phyloP scores from a whole-genome alignment of 2,113 vertebrate genomes.

The Mohoua ochrocephala region DNA sequence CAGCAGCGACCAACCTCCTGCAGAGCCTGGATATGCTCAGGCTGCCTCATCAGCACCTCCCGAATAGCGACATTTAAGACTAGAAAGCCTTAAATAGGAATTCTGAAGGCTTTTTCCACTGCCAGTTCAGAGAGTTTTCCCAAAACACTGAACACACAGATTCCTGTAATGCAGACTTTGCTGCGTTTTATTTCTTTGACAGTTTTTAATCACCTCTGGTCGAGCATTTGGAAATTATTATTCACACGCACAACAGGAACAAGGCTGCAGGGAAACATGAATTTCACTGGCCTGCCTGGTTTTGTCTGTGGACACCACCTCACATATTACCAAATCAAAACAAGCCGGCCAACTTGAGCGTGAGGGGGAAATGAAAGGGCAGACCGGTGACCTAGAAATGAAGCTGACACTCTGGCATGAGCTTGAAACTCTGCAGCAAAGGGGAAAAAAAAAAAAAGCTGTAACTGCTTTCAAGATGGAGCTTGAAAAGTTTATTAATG shows the following conservation, averaged over 20 bases:
- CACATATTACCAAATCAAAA: constrained; percentile 53
- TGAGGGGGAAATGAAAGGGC: constrained; percentile 47
- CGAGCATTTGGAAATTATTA: constrained; percentile 44
- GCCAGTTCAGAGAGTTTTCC: not conserved
- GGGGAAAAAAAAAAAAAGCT: not conserved
- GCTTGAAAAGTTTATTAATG: not conserved
- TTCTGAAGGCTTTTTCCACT: not conserved
- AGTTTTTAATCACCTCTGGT: constrained; percentile 4
- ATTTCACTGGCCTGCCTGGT: constrained; percentile 35
- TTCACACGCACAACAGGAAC: not conserved
- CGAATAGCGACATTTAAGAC: not conserved
- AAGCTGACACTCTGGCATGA: constrained; percentile 7
- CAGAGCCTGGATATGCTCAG: not conserved
- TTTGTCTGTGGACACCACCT: constrained; percentile 44
- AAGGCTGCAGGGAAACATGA: constrained; percentile 28
- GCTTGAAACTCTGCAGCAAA: not conserved
- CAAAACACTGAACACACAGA: not conserved
- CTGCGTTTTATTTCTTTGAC: not conserved
- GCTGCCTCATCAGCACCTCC: not conserved
- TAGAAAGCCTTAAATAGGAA: not conserved
- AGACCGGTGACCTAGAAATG: constrained; percentile 43
- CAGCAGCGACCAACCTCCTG: not conserved
- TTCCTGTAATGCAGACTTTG: not conserved
- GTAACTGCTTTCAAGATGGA: not conserved
- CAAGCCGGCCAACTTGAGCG: constrained; percentile 8